These are phyloP conservation scores for Homarus gammarus DNA, from an alignment of 2,888 invertebrate genomes.

Conservation along the genomic window DNA sequence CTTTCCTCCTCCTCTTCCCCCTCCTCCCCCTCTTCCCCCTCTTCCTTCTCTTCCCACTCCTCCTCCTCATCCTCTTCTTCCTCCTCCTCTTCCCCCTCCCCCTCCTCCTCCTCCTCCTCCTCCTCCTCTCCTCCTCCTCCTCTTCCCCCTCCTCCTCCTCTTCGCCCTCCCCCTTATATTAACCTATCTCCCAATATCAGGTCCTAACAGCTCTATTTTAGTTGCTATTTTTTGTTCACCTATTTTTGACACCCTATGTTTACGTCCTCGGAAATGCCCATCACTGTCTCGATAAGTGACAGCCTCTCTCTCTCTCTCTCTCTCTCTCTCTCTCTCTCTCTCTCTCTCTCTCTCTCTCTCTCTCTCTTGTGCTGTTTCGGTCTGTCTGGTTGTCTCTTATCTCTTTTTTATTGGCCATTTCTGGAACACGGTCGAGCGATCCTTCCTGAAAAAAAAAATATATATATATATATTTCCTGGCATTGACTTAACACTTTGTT, in stretches of 20 bases:
- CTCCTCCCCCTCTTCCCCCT: constrained; percentile 23
- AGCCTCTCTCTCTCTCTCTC: constrained; percentile 33
- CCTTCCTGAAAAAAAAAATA: no score
- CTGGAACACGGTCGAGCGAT: no score
- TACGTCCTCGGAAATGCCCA: background rate
- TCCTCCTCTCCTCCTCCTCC: background rate
- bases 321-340: constrained; percentile 10
- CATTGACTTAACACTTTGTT: no score
- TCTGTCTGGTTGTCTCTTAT: constrained; percentile 10
- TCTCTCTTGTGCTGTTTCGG: constrained; percentile 13
- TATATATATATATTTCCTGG: no score
- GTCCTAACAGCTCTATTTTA: no score
- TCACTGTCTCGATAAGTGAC: background rate
- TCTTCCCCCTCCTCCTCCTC: background rate
- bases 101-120: background rate
- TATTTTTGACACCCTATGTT: no score
- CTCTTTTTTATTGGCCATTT: no score
- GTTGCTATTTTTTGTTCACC: no score
- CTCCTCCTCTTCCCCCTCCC: background rate
- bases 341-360: constrained; percentile 39
- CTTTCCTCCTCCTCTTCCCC: background rate
- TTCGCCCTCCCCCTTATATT: background rate
- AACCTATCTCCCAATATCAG: background rate
- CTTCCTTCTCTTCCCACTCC: constrained; percentile 20
- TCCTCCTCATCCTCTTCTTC: constrained; percentile 21